Conservation (phyloP, 2,888 invertebrate genomes). For the Drosophila multiciliata region DNA sequence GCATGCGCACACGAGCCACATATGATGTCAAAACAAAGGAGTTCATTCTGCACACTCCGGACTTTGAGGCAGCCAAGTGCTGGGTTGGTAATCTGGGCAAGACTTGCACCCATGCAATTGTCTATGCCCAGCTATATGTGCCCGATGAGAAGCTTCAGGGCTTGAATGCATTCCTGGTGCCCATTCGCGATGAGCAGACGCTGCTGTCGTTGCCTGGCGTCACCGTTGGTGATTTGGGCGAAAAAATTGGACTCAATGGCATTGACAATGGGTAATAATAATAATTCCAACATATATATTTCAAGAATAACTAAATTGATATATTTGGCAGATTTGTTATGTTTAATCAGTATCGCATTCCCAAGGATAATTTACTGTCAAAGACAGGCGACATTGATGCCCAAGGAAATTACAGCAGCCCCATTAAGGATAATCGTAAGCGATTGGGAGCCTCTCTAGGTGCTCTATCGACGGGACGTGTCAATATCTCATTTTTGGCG, state of each 20-base stretch:
- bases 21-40: constrained; percentile 90
- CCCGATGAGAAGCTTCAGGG: constrained; percentile 92
- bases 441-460: constrained; percentile 94
- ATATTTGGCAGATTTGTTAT: constrained; percentile 87
- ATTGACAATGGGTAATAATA: constrained; percentile 93
- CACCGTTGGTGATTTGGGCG: constrained; percentile 95
- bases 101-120: constrained; percentile 93
- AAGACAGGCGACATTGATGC: constrained; percentile 94
- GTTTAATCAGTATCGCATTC: constrained; percentile 92
- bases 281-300: neutral
- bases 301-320: neutral
- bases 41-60: constrained; percentile 90
- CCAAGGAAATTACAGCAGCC: constrained; percentile 92
- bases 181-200: constrained; percentile 91
- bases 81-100: constrained; percentile 90
- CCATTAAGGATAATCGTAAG: constrained; percentile 93
- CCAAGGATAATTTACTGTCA: constrained; percentile 92
- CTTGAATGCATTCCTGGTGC: constrained; percentile 95
- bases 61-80: constrained; percentile 92
- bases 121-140: constrained; percentile 94
- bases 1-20: constrained; percentile 93
- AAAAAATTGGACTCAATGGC: constrained; percentile 95
- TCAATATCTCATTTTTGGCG: constrained; percentile 89
- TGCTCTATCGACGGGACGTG: constrained; percentile 92
- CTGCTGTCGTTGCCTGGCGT: constrained; percentile 91